Evolutionary conservation across 2,113 vertebrate genomes (phyloP), one percentile per base, ranked within the genome.

Genomic region (Hoplias malabaricus): DNA sequence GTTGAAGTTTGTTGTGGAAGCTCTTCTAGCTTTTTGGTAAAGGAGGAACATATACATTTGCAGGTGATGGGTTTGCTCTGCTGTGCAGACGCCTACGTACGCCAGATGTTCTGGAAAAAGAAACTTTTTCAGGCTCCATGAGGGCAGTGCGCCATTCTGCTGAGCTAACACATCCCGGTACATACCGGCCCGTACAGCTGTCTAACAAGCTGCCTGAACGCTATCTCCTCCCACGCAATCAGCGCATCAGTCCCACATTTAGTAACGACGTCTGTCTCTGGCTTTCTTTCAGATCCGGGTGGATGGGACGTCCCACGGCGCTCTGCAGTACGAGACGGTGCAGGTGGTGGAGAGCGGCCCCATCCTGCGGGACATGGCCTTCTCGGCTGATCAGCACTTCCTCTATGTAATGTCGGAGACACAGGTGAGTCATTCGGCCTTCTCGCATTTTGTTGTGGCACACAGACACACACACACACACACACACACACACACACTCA

Each of bases 361-460:
- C 0, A 86, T 99, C 79, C 90, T 97, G 46, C 85, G 97, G 74
- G 96, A 99, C 78, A 99, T 99, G 98, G 96, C 94, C 65, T 98
- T 99, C 89, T 98, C 96, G 0, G 84, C 94, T 46, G 95, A 98
- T 80, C 91, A 96, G 0, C 94, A 96, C 11, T 94, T 96, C 74
- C 95, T 99, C 75, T 98, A 98, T 83, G 91, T 96, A 90, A 98
- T 99, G 96, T 98, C 98, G 1, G 95, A 97, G 84, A 96, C 90
- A 80, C 96, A 99, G 96, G 98, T 99, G 83, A 93, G 94, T 81
- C 59, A 42, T 67, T 40, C 25, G 11, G n/a, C 53, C 21, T 57
- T 48, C 12, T 53, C 23, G 48, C 19, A 21, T 63, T 29, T 19
- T 4, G 29, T 61, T 7, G 31, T 5, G 5, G n/a, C 3, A 33